Evolutionary conservation across 2,888 invertebrate species (phyloP), one percentile per base, ranked within the genome.

Genomic region (Emmelina monodactyla): DNA sequence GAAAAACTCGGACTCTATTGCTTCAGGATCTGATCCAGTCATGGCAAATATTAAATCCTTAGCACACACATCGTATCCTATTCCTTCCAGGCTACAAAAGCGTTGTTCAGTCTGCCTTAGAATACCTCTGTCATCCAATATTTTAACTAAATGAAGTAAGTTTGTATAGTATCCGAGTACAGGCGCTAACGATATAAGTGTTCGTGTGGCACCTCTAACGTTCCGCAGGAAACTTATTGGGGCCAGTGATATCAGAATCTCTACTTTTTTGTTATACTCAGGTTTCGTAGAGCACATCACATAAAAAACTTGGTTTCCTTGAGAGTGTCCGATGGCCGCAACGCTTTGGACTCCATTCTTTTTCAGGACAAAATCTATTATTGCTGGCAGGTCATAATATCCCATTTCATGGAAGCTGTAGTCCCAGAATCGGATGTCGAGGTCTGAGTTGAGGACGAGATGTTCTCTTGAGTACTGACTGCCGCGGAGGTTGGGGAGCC

Each of bases 361-460:
- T 0, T 43, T 22, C 2, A 66, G 38, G 28, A 65, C 42, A 31
- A 44, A 59, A 37, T 65, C 62, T 1, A 62, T 82, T 55, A 82
- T 83, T 0, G 87, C 83, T 2, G 90, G 87, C 1, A 90, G 45
- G 55, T 92, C 91, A 48, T 82, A 81, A 11, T 61, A 47, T 0
- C 86, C 89, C 56, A 87, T 84, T 55, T 91, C 87, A 52, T 90
- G 86, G 73, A 82, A 86, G 40, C 84, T 84, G 51, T 72, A 83
- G 28, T 71, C 40, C 82, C 83, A 84, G 45, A 63, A 84, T 9
- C 54, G 35, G 1, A 46, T 33, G 25, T 80, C 65, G 0, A 32
- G 41, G 13, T 58, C 50, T 1, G 72, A 56, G 33, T 69, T 44
- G 52, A 69, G 42, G 0, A 53, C 56, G 1, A 51, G 42, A 47